Percentiles rank a stretch among this genome's conserved stretches.
Evolutionary conservation across 2,113 vertebrate species (phyloP).

Genomic region (Gallinago media): DNA sequence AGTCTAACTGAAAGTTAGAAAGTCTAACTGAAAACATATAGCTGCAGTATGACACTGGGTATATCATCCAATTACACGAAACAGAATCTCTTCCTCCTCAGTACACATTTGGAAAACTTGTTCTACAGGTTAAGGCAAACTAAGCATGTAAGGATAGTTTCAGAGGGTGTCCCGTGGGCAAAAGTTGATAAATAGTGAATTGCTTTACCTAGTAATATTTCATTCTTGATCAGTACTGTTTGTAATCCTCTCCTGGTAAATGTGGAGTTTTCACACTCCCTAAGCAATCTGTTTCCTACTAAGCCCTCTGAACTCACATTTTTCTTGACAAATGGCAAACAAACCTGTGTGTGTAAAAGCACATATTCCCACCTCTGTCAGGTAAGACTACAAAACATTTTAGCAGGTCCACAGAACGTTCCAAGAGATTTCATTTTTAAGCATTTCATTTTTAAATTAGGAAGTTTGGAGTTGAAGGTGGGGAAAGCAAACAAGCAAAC

Average conservation of each 20-base stretch:
- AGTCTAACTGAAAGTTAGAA: no score
- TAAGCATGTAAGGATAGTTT: neutral
- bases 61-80: neutral
- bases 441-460: neutral
- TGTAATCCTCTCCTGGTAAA: neutral
- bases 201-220: slow-evolving; percentile 3
- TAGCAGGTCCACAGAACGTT: neutral
- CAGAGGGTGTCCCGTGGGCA: neutral
- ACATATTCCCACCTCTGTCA: neutral
- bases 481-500: neutral
- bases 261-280: neutral
- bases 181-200: slow-evolving; percentile 28
- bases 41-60: neutral
- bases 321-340: neutral
- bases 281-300: neutral
- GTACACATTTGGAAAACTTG: neutral
- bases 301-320: slow-evolving; percentile 1
- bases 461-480: neutral
- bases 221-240: neutral
- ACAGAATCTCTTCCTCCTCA: neutral
- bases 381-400: neutral
- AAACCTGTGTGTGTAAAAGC: neutral
- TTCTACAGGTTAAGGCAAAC: neutral
- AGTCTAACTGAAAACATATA: neutral
- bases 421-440: neutral